Evolutionary conservation across 2,113 vertebrate species (phyloP), one percentile per base, ranked within the genome.

Genomic region (Calyptommatus sinebrachiatus): DNA sequence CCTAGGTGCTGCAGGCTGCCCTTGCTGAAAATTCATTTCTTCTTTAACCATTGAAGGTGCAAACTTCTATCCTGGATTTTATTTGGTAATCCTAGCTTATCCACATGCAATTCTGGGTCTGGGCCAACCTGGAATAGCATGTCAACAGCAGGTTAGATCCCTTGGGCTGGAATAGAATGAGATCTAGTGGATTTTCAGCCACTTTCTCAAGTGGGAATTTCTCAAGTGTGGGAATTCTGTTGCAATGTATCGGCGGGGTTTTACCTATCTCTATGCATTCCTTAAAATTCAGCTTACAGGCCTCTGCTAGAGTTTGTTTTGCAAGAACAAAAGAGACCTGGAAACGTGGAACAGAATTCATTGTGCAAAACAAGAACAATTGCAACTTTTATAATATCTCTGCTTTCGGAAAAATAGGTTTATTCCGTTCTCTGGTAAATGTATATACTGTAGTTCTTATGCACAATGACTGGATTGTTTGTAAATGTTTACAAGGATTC

Each of bases 401-500:
- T 21, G 24, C 61, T 35, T 80, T 80, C 21, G n/a, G 53, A 67
- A 57, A 28, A n/a, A 4, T 1, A 11, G 7, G 9, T 7, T 78
- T n/a, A n/a, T 35, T 62, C 68, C 29, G n/a, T 46, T 71, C 53
- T 28, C 18, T 29, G 28, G 67, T 61, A 18, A 45, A 78, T 78
- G 50, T 81, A 67, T 81, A 61, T 74, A 68, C 5, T 5, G 10
- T 48, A 75, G 65, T 57, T 69, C 35, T 75, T 68, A 2, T 29
- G 65, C 35, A 26, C 53, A 75, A 69, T 69, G 26, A 62, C 61
- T 61, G 53, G 53, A 61, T 65, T 73, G 31, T 80, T 81, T 75
- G 84, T 62, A 84, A 74, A 85, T 45, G 83, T 90, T 93, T 90
- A 88, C 3, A 18, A 87, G 83, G 69, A 21, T 80, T 69, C 84